These are phyloP conservation scores for Apamea monoglypha DNA, from an alignment of 2,888 invertebrate species.

Conservation along the genomic window DNA sequence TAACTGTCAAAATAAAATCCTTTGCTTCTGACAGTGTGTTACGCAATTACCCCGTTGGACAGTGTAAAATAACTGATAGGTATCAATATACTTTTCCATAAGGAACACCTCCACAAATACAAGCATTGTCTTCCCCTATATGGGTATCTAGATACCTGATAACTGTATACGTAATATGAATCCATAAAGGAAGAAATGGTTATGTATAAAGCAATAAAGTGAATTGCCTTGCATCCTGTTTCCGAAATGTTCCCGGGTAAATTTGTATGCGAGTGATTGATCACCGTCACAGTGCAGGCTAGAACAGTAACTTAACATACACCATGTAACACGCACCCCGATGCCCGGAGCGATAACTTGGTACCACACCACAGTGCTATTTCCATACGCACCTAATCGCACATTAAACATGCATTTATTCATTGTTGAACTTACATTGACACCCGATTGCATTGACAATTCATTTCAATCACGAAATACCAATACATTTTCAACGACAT, in stretches of 20 bases:
- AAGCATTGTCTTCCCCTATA: slow-evolving; percentile 32
- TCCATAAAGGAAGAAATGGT: slow-evolving; percentile 63
- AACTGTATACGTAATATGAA: slow-evolving; percentile 54
- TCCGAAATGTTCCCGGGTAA: slow-evolving; percentile 68
- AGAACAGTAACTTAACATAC: slow-evolving; percentile 57
- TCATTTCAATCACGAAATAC: slow-evolving; percentile 37
- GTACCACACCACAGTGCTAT: slow-evolving; percentile 27
- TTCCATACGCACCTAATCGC: slow-evolving; percentile 34
- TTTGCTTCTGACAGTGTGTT: background rate
- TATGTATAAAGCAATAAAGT: slow-evolving; percentile 74
- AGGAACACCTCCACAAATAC: slow-evolving; percentile 1
- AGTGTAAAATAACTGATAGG: slow-evolving; percentile 2
- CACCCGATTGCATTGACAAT: slow-evolving; percentile 44
- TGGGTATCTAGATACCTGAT: slow-evolving; percentile 37
- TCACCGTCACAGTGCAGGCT: slow-evolving; percentile 71
- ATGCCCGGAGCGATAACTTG: slow-evolving; percentile 39
- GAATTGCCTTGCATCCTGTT: slow-evolving; percentile 77
- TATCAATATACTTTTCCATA: slow-evolving; percentile 20
- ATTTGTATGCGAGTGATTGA: slow-evolving; percentile 77
- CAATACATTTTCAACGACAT: slow-evolving; percentile 15
- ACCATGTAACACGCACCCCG: slow-evolving; percentile 38
- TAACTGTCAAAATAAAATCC: background rate
- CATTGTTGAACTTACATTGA: slow-evolving; percentile 40
- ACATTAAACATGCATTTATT: slow-evolving; percentile 48
- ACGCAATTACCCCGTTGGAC: background rate